Evolutionary conservation across 2,888 invertebrate species (phyloP).

Genomic region (Cremastinae sp.): DNA sequence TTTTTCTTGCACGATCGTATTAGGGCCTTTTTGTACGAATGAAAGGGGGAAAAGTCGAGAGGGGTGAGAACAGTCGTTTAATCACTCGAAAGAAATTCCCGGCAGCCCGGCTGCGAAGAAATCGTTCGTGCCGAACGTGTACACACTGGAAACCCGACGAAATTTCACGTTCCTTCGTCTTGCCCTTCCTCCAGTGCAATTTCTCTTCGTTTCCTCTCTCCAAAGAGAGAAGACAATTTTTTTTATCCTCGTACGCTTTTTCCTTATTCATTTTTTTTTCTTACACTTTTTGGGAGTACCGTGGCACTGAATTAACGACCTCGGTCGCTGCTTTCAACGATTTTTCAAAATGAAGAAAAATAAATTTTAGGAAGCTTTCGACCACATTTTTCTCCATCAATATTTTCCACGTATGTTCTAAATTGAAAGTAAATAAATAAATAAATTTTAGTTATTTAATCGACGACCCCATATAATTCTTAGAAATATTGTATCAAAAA

Average conservation of each 20-base stretch:
- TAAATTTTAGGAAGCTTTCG: too few relatives aligned
- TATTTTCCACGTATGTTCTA: too few relatives aligned
- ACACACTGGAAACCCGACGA: slow-evolving; percentile 32
- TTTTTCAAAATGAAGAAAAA: too few relatives aligned
- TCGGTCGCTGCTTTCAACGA: neutral
- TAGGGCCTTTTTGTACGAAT: slow-evolving; percentile 19
- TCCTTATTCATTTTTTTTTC: slow-evolving; percentile 7
- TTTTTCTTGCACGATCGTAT: slow-evolving; percentile 34
- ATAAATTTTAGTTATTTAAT: too few relatives aligned
- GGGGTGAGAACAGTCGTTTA: slow-evolving; percentile 43
- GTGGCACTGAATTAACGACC: neutral
- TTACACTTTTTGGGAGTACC: neutral
- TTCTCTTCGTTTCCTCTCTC: slow-evolving; percentile 50
- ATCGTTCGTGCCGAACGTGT: slow-evolving; percentile 13
- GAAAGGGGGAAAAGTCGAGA: neutral
- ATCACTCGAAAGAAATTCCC: slow-evolving; percentile 58
- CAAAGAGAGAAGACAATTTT: slow-evolving; percentile 42
- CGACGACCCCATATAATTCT: too few relatives aligned
- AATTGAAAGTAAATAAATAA: too few relatives aligned
- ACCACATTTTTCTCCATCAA: too few relatives aligned
- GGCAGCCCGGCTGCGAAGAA: slow-evolving; percentile 26
- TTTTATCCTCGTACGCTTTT: slow-evolving; percentile 30
- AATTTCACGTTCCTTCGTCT: slow-evolving; percentile 44
- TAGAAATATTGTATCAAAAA: too few relatives aligned
- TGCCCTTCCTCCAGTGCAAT: slow-evolving; percentile 51